A percentile compares a stretch with the other conserved stretches of the same genome.
These are phyloP conservation scores for Drosophila siamana DNA, from an alignment of 2,888 invertebrate genomes.

Conservation along the genomic window DNA sequence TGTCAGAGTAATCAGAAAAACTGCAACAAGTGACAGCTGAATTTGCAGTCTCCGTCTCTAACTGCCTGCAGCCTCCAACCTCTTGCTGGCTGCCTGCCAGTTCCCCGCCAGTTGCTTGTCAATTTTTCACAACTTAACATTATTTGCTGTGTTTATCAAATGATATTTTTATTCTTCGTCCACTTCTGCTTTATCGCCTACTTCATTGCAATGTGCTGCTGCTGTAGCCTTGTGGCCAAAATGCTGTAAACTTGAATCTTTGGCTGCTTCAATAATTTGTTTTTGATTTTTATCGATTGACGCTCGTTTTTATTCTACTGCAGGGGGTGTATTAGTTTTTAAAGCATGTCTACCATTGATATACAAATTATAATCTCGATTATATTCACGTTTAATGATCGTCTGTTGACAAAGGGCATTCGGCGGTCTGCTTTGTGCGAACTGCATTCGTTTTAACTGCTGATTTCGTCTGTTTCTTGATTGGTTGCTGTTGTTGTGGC, in stretches of 20 bases:
- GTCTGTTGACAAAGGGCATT: constrained; percentile 17
- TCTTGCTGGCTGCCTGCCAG: constrained; percentile 12
- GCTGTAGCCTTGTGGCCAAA: constrained; percentile 48
- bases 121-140: constrained; percentile 60
- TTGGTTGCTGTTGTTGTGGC: constrained; percentile 13
- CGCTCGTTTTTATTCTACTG: constrained; percentile 32
- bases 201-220: constrained; percentile 18
- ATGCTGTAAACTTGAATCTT: constrained; percentile 52
- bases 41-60: constrained; percentile 25
- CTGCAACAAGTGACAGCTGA: constrained; percentile 62
- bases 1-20: constrained; percentile 63
- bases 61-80: background rate
- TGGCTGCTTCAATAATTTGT: constrained; percentile 46
- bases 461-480: constrained; percentile 7
- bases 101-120: constrained; percentile 59
- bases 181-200: constrained; percentile 4
- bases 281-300: constrained; percentile 48
- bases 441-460: background rate
- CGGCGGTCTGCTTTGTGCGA: background rate
- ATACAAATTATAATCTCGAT: background rate
- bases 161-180: constrained; percentile 26
- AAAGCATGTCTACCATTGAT: background rate
- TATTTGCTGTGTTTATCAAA: constrained; percentile 64
- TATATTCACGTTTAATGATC: background rate
- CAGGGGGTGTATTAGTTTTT: constrained; percentile 7